Conservation (phyloP, 2,113 vertebrate genomes). For the Natator depressus region DNA sequence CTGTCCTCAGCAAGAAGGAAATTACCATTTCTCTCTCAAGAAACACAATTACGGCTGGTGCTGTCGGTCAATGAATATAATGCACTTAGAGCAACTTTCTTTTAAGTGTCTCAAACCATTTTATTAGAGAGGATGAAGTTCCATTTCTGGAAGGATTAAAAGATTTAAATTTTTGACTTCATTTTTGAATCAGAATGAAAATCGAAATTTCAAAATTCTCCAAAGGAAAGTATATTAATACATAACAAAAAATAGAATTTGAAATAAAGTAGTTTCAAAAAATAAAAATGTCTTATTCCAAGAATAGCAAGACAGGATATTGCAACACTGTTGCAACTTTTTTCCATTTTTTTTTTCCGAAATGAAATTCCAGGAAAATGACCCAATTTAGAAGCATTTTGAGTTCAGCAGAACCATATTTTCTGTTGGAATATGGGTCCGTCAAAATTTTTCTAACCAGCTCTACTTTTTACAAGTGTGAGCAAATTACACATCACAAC, state of each 20-base stretch:
- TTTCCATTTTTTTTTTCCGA: too few relatives aligned
- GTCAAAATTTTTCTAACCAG: background rate
- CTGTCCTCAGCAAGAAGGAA: background rate
- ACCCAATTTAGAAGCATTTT: background rate
- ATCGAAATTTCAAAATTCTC: background rate
- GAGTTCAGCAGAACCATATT: background rate
- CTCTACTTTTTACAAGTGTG: background rate
- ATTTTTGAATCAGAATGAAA: background rate
- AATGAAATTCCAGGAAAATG: too few relatives aligned
- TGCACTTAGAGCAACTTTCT: background rate
- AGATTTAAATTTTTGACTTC: background rate
- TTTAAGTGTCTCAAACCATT: background rate
- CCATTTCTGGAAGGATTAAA: background rate
- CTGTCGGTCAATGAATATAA: background rate
- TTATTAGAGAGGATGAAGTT: background rate
- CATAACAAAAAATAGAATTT: too few relatives aligned
- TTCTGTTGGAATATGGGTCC: background rate
- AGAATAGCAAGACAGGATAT: too few relatives aligned
- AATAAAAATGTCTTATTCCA: too few relatives aligned
- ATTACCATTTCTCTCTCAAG: background rate
- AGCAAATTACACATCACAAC: background rate
- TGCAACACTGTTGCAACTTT: too few relatives aligned
- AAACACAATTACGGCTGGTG: background rate
- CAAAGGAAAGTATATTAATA: background rate
- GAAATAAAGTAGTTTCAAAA: too few relatives aligned